Evolutionary conservation across 2,888 invertebrate species (phyloP), one percentile per base, ranked within the genome.

Genomic region (Hirudinaria manillensis): DNA sequence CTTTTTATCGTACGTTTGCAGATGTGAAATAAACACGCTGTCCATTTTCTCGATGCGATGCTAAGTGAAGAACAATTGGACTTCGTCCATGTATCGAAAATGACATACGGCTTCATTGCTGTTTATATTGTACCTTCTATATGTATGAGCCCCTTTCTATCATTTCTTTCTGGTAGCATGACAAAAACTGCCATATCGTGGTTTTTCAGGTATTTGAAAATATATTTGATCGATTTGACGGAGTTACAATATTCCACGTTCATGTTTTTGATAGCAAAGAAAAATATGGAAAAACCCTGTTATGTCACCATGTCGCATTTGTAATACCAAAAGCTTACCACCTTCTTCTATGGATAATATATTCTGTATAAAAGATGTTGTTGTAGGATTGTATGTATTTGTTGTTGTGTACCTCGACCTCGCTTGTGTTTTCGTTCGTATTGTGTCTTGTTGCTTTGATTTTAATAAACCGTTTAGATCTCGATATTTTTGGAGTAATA

Each of bases 171-270:
- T 53, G 53, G 53, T 53, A 16, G 53, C 53, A 13, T 16, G 13
- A 13, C 53, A 13, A 53, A 53, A 53, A 53, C 53, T 53, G 53
- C n/a, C 53, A 53, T 53, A 21, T 53, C 53, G 53, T 70, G 72
- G 38, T 84, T 84, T 68, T 81, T 84, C 34, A 86, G 82, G 80
- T 86, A 86, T 79, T 86, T 70, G 24, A 19, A 70, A 19, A 86
- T 81, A 75, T 85, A 85, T 80, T 84, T 85, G n/a, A 85, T 84
- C 0, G 81, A 80, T 77, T 85, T 84, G 0, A 86, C 83, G 0
- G 85, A 86, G 80, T 81, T 82, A 75, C 86, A 87, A 76, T 71
- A 82, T 36, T 70, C 70, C 21, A 70, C 70, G 16, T 70, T 70
- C n/a, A 70, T 32, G 70, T 34, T 70, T 70, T 70, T 13, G 70